Base-by-base conservation (phyloP, 2,888 invertebrate genomes). In the Scaptomyza tumidula region DNA sequence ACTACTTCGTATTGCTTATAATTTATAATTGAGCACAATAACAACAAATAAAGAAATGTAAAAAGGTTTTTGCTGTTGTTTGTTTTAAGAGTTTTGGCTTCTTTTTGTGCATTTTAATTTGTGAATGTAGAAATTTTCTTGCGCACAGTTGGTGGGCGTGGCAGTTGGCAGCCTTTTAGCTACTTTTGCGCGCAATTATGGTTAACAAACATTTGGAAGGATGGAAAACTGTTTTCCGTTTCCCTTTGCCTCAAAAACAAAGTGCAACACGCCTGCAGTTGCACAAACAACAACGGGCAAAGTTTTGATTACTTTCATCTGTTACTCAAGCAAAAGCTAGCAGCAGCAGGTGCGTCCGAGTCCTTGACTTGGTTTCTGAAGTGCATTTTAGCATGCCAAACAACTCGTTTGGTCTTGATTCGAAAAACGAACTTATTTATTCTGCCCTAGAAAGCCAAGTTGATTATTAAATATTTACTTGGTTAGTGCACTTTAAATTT, bases 231-330 rank as follows among this genome's bases (percentile, higher is more conserved):
- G 10, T 10, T 33, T 33, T 0, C 33, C 33, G 9, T 6, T 31
- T 33, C 10, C 2, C 33, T 33, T 2, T 10, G 33, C 9, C n/a
- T n/a, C 13, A 58, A 41, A 33, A 37, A 45, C 43, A 48, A 52
- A 63, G 57, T 76, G 72, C 72, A 77, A 60, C 77, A 60, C 53
- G 71, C 59, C 61, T 53, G 60, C 71, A 82, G 77, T 71, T 71
- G 75, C 87, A 85, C 65, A 66, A 86, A 74, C 73, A 86, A 73
- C 69, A 86, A 73, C 69, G 67, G 57, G 50, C 71, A 55, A 88
- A 80, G 65, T 74, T 83, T 86, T 85, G 85, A 85, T 88, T 85
- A 85, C 88, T 80, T 88, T 75, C 73, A 75, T 66, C 85, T 86
- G 75, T 43, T 58, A 59, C 55, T 53, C 41, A 35, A 52, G 44